These are phyloP conservation scores for Saccopteryx leptura DNA, from an alignment of 2,113 vertebrate species.

Conservation along the genomic window DNA sequence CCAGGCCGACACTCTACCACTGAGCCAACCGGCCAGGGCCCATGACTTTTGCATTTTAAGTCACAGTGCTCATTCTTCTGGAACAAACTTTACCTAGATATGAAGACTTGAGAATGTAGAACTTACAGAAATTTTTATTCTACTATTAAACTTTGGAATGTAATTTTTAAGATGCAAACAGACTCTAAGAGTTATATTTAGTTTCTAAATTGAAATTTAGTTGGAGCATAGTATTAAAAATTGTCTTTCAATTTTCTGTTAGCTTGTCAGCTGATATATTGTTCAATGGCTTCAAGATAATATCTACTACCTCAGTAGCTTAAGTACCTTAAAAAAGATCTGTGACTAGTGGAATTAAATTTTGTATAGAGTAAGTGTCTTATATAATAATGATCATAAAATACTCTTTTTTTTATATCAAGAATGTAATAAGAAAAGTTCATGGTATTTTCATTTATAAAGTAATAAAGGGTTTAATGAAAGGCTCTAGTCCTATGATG, in stretches of 20 bases:
- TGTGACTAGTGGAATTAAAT: slow-evolving; percentile 57
- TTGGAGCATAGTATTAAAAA: slow-evolving; percentile 70
- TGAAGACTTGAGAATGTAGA: slow-evolving; percentile 8
- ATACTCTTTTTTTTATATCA: slow-evolving; percentile 40
- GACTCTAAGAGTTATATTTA: slow-evolving; percentile 75
- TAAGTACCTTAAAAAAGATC: slow-evolving; percentile 66
- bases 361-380: slow-evolving; percentile 46
- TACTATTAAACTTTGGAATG: slow-evolving; percentile 63
- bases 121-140: slow-evolving; percentile 51
- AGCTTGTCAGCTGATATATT: slow-evolving; percentile 39
- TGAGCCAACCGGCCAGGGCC: too few relatives aligned
- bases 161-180: slow-evolving; percentile 69
- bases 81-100: slow-evolving; percentile 51
- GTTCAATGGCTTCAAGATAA: slow-evolving; percentile 63
- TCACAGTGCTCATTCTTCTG: neutral
- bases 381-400: slow-evolving; percentile 49
- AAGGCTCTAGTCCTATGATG: neutral
- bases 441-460: slow-evolving; percentile 13
- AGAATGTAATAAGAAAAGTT: slow-evolving; percentile 48
- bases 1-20: too few relatives aligned
- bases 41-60: slow-evolving; percentile 42
- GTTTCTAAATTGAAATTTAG: slow-evolving; percentile 75
- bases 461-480: slow-evolving; percentile 41
- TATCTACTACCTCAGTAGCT: neutral
- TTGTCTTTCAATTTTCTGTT: slow-evolving; percentile 81